Conservation (phyloP, 2,797 vertebrate genomes). For the Leptoclinus maculatus region DNA sequence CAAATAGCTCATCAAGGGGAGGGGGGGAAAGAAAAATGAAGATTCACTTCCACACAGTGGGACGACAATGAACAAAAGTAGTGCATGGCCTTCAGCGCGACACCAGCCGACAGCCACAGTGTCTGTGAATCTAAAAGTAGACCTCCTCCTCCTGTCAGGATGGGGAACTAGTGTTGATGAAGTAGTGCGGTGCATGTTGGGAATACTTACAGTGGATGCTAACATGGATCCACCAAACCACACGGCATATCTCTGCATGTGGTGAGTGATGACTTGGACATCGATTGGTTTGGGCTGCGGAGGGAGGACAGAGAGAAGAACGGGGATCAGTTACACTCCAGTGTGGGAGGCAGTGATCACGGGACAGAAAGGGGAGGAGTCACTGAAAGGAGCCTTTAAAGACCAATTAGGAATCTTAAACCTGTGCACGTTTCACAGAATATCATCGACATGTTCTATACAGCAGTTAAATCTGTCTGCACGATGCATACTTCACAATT, state of each 20-base stretch:
- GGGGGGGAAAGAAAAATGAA: neutral
- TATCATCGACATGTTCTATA: neutral
- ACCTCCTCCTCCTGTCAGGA: neutral
- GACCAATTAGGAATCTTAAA: neutral
- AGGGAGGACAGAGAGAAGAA: neutral
- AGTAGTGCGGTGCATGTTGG: neutral
- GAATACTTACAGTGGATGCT: slow-evolving; percentile 92
- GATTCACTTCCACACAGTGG: neutral
- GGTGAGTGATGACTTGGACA: slow-evolving; percentile 95
- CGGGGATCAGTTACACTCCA: neutral
- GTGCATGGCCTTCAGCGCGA: neutral
- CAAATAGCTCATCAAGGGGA: slow-evolving; percentile 9
- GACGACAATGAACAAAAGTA: slow-evolving; percentile 1
- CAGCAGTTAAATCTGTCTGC: neutral
- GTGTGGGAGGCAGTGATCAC: neutral
- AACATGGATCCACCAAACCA: slow-evolving; percentile 99
- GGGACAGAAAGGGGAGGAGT: neutral
- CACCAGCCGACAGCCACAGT: neutral
- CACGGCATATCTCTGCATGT: slow-evolving; percentile 97
- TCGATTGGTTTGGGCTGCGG: slow-evolving; percentile 95
- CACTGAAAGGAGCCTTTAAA: neutral
- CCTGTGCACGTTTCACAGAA: neutral
- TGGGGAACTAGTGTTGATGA: neutral
- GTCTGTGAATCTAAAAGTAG: neutral
- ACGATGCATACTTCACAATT: neutral